Evolutionary conservation across 1,140 invertebrate species (phyloP).

Genomic region (Drosophila gunungcola): DNA sequence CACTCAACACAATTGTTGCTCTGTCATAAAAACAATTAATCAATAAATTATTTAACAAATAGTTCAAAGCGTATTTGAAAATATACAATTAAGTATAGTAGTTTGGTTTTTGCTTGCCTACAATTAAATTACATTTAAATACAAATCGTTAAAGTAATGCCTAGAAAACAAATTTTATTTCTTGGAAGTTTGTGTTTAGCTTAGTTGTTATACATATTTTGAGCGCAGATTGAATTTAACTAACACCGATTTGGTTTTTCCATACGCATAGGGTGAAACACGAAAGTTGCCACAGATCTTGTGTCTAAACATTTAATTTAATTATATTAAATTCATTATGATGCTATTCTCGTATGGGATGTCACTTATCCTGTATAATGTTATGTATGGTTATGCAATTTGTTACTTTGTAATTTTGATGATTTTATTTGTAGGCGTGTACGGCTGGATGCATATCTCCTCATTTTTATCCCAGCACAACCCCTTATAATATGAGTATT

Average conservation of each 20-base stretch:
- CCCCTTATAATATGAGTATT: constrained; percentile 39
- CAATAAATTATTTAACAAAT: constrained; percentile 73
- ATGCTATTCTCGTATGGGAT: constrained; percentile 30
- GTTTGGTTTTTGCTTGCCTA: constrained; percentile 53
- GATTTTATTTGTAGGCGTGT: constrained; percentile 1
- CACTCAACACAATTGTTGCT: constrained; percentile 61
- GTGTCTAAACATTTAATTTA: constrained; percentile 71
- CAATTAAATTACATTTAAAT: constrained; percentile 57
- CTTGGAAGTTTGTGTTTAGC: constrained; percentile 45
- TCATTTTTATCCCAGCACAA: constrained; percentile 4
- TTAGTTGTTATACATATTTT: constrained; percentile 47
- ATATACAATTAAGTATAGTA: constrained; percentile 59
- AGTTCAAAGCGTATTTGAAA: constrained; percentile 69
- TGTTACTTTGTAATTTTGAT: constrained; percentile 23
- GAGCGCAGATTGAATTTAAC: constrained; percentile 61
- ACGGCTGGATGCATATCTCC: not conserved
- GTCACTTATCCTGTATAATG: constrained; percentile 18
- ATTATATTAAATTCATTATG: constrained; percentile 69
- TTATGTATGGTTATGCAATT: constrained; percentile 17
- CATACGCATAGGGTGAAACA: constrained; percentile 62
- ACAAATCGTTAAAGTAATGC: constrained; percentile 70
- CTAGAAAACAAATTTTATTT: constrained; percentile 57
- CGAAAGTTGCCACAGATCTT: constrained; percentile 65
- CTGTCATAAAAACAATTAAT: constrained; percentile 61
- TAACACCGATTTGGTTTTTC: constrained; percentile 40